These are phyloP conservation scores for Anomalospiza imberbis DNA, from an alignment of 2,797 vertebrate genomes.

Conservation along the genomic window DNA sequence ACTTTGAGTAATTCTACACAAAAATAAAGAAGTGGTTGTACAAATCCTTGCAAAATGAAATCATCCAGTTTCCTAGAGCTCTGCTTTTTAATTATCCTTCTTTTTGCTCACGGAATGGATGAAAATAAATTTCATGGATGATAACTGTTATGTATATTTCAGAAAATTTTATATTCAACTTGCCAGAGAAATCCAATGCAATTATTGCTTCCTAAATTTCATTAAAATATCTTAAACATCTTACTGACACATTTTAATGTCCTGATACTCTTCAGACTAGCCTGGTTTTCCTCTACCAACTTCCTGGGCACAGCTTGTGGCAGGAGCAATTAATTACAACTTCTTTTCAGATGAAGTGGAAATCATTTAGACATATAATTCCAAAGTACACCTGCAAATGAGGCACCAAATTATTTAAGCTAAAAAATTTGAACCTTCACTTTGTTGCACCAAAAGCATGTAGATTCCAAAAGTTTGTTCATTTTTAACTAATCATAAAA, in stretches of 20 bases:
- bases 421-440: neutral
- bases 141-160: neutral
- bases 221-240: neutral
- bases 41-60: slow-evolving; percentile 23
- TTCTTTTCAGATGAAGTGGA: neutral
- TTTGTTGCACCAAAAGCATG: neutral
- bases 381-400: neutral
- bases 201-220: slow-evolving; percentile 1
- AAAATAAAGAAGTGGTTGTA: slow-evolving; percentile 13
- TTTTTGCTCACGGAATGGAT: neutral
- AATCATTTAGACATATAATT: neutral
- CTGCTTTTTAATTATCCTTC: slow-evolving; percentile 11
- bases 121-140: slow-evolving; percentile 16
- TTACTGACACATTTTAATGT: neutral
- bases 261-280: neutral
- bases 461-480: neutral
- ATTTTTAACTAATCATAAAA: neutral
- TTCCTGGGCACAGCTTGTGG: neutral
- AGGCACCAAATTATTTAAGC: neutral
- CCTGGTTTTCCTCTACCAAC: neutral
- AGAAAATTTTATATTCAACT: neutral
- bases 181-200: neutral
- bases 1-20: slow-evolving; percentile 4
- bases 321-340: neutral
- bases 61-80: slow-evolving; percentile 1